Evolutionary conservation across 35 echinoderm and acorn worm genomes (phyloP), one percentile per base, ranked within the genome.

Genomic region (Anneissia japonica): DNA sequence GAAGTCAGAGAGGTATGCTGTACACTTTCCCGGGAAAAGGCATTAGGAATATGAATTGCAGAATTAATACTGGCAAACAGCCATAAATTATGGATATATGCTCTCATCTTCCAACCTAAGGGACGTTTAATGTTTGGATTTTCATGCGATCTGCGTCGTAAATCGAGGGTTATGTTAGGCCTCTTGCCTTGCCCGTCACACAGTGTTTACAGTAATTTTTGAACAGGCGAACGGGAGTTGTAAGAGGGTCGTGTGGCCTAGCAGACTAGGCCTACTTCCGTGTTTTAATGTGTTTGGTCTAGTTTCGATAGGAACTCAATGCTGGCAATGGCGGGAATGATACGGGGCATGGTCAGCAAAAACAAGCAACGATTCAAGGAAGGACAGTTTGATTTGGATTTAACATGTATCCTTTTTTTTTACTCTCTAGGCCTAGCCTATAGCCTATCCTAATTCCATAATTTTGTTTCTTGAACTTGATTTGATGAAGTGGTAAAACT

Each of bases 391-490:
- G 79, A 81, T 81, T 39, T 81, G n/a, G 79, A 81, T 81, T 39
- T 81, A 36, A 81, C 35, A 12, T 81, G 79, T 81, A 81, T 81
- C 79, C 79, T 81, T 81, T 81, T 81, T 38, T 35, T 4, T 28
- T 39, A 81, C 10, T 19, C 1, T 34, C 5, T 79, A 2, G 16
- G 40, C 16, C 4, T 7, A 45, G 16, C 40, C 16, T 45, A 7
- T 45, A 45, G 40, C 5, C 40, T 16, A 45, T 45, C 16, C 4
- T 45, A n/a, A n/a, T n/a, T n/a, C n/a, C n/a, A n/a, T n/a, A n/a
- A n/a, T n/a, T n/a, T n/a, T n/a, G n/a, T n/a, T n/a, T n/a, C 40
- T 7, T 45, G 40, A 45, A 45, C 16, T n/a, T n/a, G n/a, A 45
- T 45, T 4, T 45, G 4, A 45, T 45, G 40, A 45, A 7, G 4